phyloP scores from a whole-genome alignment of 2,888 invertebrate genomes.

The Thera obeliscata region DNA sequence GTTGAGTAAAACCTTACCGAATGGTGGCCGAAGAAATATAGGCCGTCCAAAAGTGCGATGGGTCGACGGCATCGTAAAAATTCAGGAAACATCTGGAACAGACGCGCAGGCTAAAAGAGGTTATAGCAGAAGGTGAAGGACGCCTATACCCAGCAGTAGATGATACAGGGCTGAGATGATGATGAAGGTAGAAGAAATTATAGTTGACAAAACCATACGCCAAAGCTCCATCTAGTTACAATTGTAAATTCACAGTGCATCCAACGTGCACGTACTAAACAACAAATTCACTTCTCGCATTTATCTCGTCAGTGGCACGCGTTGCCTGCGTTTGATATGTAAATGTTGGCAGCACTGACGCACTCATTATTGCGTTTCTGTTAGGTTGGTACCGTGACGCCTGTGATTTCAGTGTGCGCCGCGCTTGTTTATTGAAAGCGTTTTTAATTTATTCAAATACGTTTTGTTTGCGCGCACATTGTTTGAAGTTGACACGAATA shows the following conservation, averaged over 20 bases:
- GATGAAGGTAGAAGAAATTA: neutral
- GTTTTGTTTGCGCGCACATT: constrained; percentile 13
- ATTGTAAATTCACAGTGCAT: constrained; percentile 8
- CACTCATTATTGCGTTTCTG: constrained; percentile 44
- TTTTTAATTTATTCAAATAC: constrained; percentile 27
- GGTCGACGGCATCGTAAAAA: too few species aligned
- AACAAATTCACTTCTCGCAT: constrained; percentile 35
- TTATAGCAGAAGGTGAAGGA: too few species aligned
- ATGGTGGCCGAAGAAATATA: too few species aligned
- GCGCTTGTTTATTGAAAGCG: constrained; percentile 28
- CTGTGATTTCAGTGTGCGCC: constrained; percentile 28
- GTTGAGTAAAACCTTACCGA: too few species aligned
- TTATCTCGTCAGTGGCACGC: constrained; percentile 37
- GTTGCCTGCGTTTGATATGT: constrained; percentile 53
- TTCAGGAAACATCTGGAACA: too few species aligned
- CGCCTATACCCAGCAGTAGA: too few species aligned
- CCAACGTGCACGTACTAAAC: constrained; percentile 14
- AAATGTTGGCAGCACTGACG: constrained; percentile 47
- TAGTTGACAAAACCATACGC: neutral
- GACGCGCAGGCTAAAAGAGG: too few species aligned
- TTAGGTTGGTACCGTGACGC: constrained; percentile 31
- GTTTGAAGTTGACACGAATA: neutral
- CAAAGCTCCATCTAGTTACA: constrained; percentile 1
- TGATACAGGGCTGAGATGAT: neutral
- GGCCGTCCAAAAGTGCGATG: too few species aligned